Percentiles rank a stretch among this genome's conserved stretches.
These are phyloP conservation scores for Andrena praecox DNA, from an alignment of 2,888 invertebrate genomes.

Conservation along the genomic window DNA sequence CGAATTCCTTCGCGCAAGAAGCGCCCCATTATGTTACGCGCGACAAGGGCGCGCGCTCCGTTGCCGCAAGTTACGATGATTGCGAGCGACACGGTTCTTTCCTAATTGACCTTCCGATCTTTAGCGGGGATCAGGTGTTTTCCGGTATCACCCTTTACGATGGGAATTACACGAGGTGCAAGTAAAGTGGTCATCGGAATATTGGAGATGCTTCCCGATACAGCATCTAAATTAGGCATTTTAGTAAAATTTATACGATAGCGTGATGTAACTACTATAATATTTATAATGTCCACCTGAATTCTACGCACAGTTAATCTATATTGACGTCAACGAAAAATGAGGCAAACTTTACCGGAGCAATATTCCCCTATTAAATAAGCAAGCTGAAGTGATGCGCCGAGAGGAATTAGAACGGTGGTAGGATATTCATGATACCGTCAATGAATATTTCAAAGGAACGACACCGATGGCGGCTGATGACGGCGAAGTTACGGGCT, in stretches of 20 bases:
- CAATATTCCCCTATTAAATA: background rate
- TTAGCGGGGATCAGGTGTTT: background rate
- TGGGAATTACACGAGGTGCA: background rate
- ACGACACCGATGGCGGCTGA: conserved; percentile 24
- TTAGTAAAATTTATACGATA: background rate
- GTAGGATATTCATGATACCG: background rate
- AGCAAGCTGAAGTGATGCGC: background rate
- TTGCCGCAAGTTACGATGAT: conserved; percentile 39
- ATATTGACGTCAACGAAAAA: no score
- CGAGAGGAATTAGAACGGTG: background rate
- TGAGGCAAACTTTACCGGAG: no score
- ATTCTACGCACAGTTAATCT: background rate
- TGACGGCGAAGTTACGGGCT: conserved; percentile 52
- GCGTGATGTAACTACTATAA: background rate
- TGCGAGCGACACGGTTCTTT: conserved; percentile 24
- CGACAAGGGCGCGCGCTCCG: conserved; percentile 31
- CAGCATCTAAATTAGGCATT: background rate
- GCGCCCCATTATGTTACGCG: background rate
- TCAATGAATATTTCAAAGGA: conserved; percentile 16
- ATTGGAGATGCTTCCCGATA: background rate
- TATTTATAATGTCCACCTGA: background rate
- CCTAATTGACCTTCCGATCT: background rate
- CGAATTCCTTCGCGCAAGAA: conserved; percentile 43
- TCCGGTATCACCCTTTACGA: background rate
- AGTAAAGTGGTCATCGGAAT: background rate